phyloP scores from a whole-genome alignment of 2,797 vertebrate species.

The Paratrypauchen microcephalus region DNA sequence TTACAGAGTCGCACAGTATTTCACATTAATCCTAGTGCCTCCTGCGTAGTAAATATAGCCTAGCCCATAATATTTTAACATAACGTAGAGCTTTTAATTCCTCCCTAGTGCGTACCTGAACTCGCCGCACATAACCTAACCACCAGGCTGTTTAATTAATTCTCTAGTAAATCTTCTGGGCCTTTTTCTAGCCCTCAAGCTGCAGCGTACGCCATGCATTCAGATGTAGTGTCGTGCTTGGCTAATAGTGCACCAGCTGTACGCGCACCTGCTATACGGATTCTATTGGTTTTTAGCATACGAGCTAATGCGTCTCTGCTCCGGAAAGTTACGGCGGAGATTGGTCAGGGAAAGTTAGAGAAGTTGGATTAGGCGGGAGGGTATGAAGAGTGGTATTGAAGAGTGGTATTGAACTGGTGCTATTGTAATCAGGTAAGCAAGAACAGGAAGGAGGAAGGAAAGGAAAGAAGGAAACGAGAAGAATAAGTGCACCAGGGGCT shows the following conservation, averaged over 20 bases:
- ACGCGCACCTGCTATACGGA: slow-evolving; percentile 6
- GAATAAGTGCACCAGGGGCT: too few species aligned
- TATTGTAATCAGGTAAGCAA: too few species aligned
- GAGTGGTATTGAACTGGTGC: too few species aligned
- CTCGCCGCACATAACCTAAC: slow-evolving; percentile 3
- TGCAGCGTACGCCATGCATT: slow-evolving; percentile 2
- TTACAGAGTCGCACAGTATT: not conserved
- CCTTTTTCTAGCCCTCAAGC: not conserved
- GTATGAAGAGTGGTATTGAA: not conserved
- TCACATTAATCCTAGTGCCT: not conserved
- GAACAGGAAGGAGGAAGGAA: not conserved
- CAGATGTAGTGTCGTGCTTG: not conserved
- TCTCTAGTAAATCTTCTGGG: slow-evolving; percentile 13
- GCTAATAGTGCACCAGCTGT: slow-evolving; percentile 1
- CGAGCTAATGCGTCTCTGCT: not conserved
- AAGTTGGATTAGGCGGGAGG: not conserved
- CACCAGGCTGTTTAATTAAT: slow-evolving; percentile 10
- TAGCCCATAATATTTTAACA: slow-evolving; percentile 5
- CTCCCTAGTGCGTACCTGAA: slow-evolving; percentile 1
- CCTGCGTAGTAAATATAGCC: not conserved
- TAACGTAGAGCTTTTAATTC: slow-evolving; percentile 4
- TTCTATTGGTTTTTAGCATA: slow-evolving; percentile 3
- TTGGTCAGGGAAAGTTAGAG: not conserved
- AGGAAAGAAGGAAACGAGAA: not conserved
- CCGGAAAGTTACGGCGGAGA: not conserved